A percentile compares a stretch with the other conserved stretches of the same genome.
These are phyloP conservation scores for Apodemia mormo DNA, from an alignment of 2,888 invertebrate species.

Conservation along the genomic window DNA sequence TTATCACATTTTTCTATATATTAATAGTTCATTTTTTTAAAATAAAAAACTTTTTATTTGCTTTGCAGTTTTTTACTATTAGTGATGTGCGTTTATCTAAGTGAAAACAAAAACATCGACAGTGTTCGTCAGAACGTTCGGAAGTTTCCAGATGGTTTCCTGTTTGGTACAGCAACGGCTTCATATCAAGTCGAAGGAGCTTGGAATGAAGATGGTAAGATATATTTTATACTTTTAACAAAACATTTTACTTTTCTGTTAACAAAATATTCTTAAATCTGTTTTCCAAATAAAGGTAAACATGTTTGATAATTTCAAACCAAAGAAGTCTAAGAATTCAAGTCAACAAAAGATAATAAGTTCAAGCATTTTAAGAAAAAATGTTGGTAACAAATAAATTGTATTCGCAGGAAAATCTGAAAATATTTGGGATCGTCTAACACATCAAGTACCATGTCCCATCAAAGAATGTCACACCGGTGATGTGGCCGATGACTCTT, in stretches of 20 bases:
- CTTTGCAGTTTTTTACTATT: not conserved
- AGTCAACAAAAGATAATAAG: no score
- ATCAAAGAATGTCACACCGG: slow-evolving; percentile 50
- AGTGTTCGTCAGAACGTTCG: not conserved
- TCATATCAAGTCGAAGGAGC: slow-evolving; percentile 2
- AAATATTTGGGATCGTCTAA: slow-evolving; percentile 29
- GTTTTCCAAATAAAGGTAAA: no score
- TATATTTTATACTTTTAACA: not conserved
- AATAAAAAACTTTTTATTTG: not conserved
- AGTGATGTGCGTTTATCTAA: not conserved
- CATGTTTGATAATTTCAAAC: no score
- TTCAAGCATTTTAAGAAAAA: no score
- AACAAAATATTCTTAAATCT: no score
- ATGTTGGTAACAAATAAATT: no score
- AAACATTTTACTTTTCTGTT: no score
- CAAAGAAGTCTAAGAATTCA: no score
- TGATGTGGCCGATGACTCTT: slow-evolving; percentile 85
- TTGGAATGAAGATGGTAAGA: slow-evolving; percentile 1
- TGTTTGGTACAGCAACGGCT: not conserved
- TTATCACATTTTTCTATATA: no score
- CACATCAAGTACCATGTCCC: slow-evolving; percentile 21
- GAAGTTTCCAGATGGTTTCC: not conserved
- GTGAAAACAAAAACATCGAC: not conserved
- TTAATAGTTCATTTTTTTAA: no score
- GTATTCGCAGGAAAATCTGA: not conserved